phyloP scores from a whole-genome alignment of 1,140 invertebrate genomes.

The Bombyx mori region DNA sequence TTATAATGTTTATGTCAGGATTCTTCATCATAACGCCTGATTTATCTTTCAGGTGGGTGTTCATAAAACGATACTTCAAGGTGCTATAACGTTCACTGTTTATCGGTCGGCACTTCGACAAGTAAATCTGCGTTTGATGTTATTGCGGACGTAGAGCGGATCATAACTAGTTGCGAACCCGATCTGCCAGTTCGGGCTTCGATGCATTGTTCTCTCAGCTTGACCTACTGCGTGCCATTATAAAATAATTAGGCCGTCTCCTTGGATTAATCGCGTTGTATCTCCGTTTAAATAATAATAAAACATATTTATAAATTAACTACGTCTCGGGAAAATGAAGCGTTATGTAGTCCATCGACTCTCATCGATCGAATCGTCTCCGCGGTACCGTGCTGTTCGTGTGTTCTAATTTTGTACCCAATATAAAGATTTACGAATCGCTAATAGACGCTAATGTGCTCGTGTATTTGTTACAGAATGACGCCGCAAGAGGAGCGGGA shows the following conservation, averaged over 20 bases:
- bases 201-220: slow-evolving; percentile 37
- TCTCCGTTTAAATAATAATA: slow-evolving; percentile 11
- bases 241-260: slow-evolving; percentile 38
- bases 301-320: slow-evolving; percentile 10
- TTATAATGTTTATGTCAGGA: slow-evolving; percentile 59
- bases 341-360: background rate
- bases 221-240: slow-evolving; percentile 54
- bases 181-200: slow-evolving; percentile 29
- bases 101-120: slow-evolving; percentile 16
- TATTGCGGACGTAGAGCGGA: slow-evolving; percentile 25
- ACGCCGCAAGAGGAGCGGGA: slow-evolving; percentile 67
- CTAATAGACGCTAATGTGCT: slow-evolving; percentile 36
- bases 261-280: slow-evolving; percentile 21
- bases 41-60: slow-evolving; percentile 58
- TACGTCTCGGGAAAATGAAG: slow-evolving; percentile 2
- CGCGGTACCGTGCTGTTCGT: slow-evolving; percentile 6
- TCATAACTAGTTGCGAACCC: slow-evolving; percentile 35
- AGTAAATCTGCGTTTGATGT: slow-evolving; percentile 21
- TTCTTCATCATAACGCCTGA: slow-evolving; percentile 59
- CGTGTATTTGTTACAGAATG: slow-evolving; percentile 64
- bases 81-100: slow-evolving; percentile 18
- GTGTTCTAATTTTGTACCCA: slow-evolving; percentile 15
- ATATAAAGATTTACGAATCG: slow-evolving; percentile 23
- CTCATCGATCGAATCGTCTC: too few species aligned
- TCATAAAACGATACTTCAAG: slow-evolving; percentile 39